Evolutionary conservation across 2,113 vertebrate species (phyloP), one percentile per base, ranked within the genome.

Genomic region (Odobenus rosmarus): DNA sequence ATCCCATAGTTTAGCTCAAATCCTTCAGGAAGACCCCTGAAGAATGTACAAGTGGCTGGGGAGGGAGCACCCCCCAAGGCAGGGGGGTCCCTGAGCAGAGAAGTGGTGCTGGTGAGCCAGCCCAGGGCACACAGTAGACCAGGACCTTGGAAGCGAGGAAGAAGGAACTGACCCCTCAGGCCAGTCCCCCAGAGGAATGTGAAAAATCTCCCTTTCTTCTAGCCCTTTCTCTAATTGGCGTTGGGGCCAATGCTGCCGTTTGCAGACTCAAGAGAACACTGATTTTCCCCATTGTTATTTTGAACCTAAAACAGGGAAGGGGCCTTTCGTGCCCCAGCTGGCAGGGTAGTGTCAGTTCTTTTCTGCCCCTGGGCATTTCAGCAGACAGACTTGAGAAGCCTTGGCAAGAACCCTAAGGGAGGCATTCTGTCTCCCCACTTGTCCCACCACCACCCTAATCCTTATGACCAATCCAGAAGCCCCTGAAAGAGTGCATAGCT

Each of bases 21-120:
- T 7, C 3, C 5, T 4, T 16, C 1, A 18, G 42, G 53, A 21
- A 18, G 36, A n/a, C 76, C n/a, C 13, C 28, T 42, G 39, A n/a
- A 83, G 28, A 81, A 51, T 0, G 0, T 9, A 1, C 64, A 3
- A 31, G 72, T 3, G 0, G 31, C 42, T 19, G 1, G 0, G 0
- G 3, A 42, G 14, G 28, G 33, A 55, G 26, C 24, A 49, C 11
- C 39, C 81, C 23, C 46, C 49, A 16, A 9, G 49, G 24, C 46
- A 7, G 46, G 57, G 28, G 53, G 4, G 1, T n/a, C 51, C 14
- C 23, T 11, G 2, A 9, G 57, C 72, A 33, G n/a, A 62, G 26
- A 11, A 14, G 71, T 5, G 0, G 10, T 2, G 62, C 57, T 8
- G 42, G 62, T 33, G 28, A 81, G 46, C 21, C 6, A 2, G 5